Evolutionary conservation across 2,888 invertebrate species (phyloP).

Genomic region (Tachina lurida): DNA sequence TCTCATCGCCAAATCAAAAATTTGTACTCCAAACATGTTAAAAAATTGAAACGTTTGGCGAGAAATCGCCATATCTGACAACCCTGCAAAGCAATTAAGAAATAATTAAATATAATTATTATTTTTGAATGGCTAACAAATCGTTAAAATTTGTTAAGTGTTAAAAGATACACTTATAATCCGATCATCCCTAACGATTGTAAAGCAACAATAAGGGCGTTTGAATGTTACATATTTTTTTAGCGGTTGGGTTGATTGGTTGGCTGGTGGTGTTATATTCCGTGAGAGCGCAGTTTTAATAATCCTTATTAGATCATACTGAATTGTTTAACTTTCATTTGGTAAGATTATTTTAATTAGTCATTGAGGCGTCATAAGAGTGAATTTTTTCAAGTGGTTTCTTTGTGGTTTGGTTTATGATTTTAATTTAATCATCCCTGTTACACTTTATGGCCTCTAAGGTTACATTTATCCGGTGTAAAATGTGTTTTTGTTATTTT

Average conservation of each 20-base stretch:
- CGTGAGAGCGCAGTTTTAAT: conserved; percentile 48
- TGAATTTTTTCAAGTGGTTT: conserved; percentile 25
- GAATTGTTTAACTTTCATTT: too few relatives aligned
- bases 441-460: not conserved
- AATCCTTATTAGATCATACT: conserved; percentile 61
- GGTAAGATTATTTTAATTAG: conserved; percentile 56
- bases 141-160: conserved; percentile 31
- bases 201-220: conserved; percentile 47
- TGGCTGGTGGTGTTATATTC: conserved; percentile 35
- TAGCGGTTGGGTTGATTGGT: conserved; percentile 9
- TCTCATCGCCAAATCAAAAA: too few relatives aligned
- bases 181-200: conserved; percentile 45
- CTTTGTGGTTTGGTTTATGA: conserved; percentile 10
- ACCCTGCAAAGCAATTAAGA: conserved; percentile 38
- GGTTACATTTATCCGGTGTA: conserved; percentile 21
- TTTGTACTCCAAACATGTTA: too few relatives aligned
- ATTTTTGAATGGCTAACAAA: conserved; percentile 49
- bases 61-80: too few relatives aligned
- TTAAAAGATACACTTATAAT: conserved; percentile 34
- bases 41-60: too few relatives aligned
- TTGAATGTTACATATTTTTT: conserved; percentile 13
- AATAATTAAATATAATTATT: conserved; percentile 43
- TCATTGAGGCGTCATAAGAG: conserved; percentile 53
- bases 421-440: conserved; percentile 12
- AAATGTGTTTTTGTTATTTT: conserved; percentile 12